Base-by-base conservation (phyloP, 2,888 invertebrate genomes). In the Apodemia mormo region DNA sequence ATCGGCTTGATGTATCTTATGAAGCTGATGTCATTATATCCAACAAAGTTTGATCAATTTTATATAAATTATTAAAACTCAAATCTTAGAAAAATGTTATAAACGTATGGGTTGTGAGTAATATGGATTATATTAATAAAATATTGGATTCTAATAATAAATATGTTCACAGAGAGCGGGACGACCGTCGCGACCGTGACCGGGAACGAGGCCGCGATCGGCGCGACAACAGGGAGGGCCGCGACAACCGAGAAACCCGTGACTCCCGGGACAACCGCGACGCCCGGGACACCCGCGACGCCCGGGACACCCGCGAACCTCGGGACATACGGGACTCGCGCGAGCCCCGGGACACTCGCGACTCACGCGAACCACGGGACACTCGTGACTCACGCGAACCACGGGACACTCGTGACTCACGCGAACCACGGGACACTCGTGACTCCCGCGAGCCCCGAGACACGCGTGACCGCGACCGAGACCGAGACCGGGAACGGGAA, bases 151-250 rank as follows among this genome's bases (percentile, higher is more conserved):
- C 40, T 7, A 40, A 0, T 40, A 40, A 40, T 40, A 7, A 40
- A 40, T 67, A 6, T 14, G 45, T 12, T 10, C 33, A 58, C 68
- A 80, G 80, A 65, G 83, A 82, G 40, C 78, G 81, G 8, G 81
- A 80, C 14, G 83, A 84, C 37, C 84, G 83, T 61, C 76, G 83
- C 8, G 81, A 83, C 33, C 77, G 82, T 33, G 82, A 83, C 22
- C 78, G 80, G 22, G 81, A 72, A 73, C 81, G 74, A 68, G 80
- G 78, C 66, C 81, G 80, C n/a, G 83, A 78, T 49, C 75, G 79
- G 56, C 76, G 77, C 73, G 82, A 58, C 58, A 58, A 76, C 70
- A 71, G 80, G 12, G 80, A 78, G 65, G 81, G 82, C 76, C 72
- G 81, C n/a, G 75, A 71, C 2, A 75, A 68, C 58, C 70, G 87